Conservation (phyloP, 2,888 invertebrate genomes). For the Pyrgus malvae region DNA sequence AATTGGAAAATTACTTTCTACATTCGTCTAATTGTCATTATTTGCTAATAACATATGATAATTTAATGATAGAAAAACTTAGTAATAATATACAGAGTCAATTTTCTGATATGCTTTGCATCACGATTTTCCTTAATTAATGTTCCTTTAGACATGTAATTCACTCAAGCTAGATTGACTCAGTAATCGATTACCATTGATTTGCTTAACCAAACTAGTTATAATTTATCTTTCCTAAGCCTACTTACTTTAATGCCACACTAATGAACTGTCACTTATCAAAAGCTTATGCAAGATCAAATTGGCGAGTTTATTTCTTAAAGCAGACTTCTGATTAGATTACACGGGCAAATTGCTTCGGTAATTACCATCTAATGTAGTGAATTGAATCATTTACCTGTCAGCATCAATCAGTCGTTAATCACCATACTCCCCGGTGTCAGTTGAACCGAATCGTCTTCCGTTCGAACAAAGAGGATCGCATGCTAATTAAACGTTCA, state of each 20-base stretch:
- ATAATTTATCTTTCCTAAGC: background rate
- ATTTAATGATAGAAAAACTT: background rate
- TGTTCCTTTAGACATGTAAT: too few species aligned
- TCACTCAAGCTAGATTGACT: too few species aligned
- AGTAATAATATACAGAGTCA: background rate
- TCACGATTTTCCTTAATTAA: background rate
- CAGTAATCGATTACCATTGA: too few species aligned
- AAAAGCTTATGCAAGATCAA: slow-evolving; percentile 12
- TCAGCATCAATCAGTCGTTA: slow-evolving; percentile 43
- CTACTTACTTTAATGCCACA: background rate
- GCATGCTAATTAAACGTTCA: slow-evolving; percentile 57
- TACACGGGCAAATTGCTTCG: slow-evolving; percentile 20
- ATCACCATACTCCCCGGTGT: slow-evolving; percentile 37
- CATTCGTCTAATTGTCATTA: slow-evolving; percentile 27
- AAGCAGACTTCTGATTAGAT: slow-evolving; percentile 18
- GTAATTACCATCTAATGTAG: slow-evolving; percentile 24
- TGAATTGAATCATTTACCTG: slow-evolving; percentile 29
- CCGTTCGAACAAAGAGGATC: slow-evolving; percentile 49
- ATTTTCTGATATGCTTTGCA: background rate
- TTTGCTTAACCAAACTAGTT: too few species aligned
- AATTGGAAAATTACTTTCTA: slow-evolving; percentile 40
- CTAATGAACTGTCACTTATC: slow-evolving; percentile 9
- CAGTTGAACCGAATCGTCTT: slow-evolving; percentile 46
- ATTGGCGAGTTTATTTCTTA: slow-evolving; percentile 3
- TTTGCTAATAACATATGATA: background rate